Conservation (phyloP, 2,797 vertebrate species). For the Synanceia verrucosa region DNA sequence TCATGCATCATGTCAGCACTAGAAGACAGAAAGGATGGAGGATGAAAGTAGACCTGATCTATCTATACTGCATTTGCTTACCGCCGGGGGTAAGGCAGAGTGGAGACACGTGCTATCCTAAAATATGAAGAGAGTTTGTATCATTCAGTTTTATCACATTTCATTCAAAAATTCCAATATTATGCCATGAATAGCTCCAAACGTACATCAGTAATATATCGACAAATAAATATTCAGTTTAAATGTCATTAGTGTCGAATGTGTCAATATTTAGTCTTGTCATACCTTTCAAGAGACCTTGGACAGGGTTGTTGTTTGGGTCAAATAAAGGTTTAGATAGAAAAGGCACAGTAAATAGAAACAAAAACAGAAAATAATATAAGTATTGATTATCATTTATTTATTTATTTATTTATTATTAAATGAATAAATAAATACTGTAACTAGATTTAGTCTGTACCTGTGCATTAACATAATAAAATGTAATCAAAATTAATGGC, state of each 20-base stretch:
- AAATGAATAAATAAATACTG: slow-evolving; percentile 35
- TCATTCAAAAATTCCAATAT: not conserved
- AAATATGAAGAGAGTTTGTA: slow-evolving; percentile 47
- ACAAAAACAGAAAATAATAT: slow-evolving; percentile 32
- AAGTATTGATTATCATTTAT: slow-evolving; percentile 45
- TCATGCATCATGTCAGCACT: not conserved
- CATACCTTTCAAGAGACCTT: slow-evolving; percentile 92
- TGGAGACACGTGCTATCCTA: slow-evolving; percentile 82
- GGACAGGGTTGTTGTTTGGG: slow-evolving; percentile 55
- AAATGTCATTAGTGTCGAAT: slow-evolving; percentile 48
- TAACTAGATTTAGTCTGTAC: slow-evolving; percentile 38
- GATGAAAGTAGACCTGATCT: not conserved
- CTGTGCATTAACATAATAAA: slow-evolving; percentile 23
- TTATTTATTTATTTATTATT: too few species aligned
- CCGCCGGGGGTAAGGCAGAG: slow-evolving; percentile 82
- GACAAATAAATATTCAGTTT: slow-evolving; percentile 6
- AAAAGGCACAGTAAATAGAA: slow-evolving; percentile 39
- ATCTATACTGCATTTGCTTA: slow-evolving; percentile 53
- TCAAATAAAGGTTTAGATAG: slow-evolving; percentile 49
- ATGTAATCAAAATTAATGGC: not conserved
- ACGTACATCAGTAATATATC: not conserved
- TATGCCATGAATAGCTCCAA: not conserved
- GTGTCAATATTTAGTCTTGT: slow-evolving; percentile 64
- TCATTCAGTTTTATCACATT: not conserved
- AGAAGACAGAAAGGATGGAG: not conserved